Evolutionary conservation across 1,140 invertebrate genomes (phyloP).

Genomic region (Papilio helenus): DNA sequence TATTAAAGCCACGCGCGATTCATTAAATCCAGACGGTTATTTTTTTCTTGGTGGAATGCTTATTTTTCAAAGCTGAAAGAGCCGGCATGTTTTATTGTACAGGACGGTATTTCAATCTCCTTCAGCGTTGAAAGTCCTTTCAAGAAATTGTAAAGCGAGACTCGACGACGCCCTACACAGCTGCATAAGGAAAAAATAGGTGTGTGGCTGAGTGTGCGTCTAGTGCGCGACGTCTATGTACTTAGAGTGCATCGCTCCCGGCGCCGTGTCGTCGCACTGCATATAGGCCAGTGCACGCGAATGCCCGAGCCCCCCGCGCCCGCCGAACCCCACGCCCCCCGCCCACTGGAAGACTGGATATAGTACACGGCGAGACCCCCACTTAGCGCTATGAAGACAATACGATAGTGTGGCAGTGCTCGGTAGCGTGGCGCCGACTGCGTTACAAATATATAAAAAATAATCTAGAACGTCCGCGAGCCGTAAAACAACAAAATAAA

Average conservation of each 20-base stretch:
- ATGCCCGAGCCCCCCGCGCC: conserved; percentile 63
- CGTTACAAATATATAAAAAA: conserved; percentile 29
- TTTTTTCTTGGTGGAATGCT: conserved; percentile 44
- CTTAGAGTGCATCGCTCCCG: conserved; percentile 80
- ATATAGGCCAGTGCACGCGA: conserved; percentile 82
- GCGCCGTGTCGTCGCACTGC: conserved; percentile 80
- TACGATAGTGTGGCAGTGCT: conserved; percentile 14
- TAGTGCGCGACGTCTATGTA: conserved; percentile 74
- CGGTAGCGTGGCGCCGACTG: conserved; percentile 12
- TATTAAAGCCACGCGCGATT: conserved; percentile 19
- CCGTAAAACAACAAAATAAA: conserved; percentile 52
- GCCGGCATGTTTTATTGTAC: conserved; percentile 48
- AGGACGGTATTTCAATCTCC: conserved; percentile 66
- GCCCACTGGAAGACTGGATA: conserved; percentile 35
- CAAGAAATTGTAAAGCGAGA: conserved; percentile 73
- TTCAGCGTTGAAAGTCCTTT: conserved; percentile 71
- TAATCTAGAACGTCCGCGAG: conserved; percentile 37
- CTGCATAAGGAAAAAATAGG: conserved; percentile 72
- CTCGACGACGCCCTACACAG: conserved; percentile 68
- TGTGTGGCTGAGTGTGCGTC: conserved; percentile 75
- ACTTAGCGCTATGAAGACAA: conserved; percentile 18
- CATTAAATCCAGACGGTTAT: conserved; percentile 23
- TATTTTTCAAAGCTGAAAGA: conserved; percentile 54
- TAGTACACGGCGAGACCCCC: neutral
- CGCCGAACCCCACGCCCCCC: conserved; percentile 37